A percentile compares a stretch with the other conserved stretches of the same genome.
Evolutionary conservation across 2,888 invertebrate genomes (phyloP).

Genomic region (Lamellibrachia columna): DNA sequence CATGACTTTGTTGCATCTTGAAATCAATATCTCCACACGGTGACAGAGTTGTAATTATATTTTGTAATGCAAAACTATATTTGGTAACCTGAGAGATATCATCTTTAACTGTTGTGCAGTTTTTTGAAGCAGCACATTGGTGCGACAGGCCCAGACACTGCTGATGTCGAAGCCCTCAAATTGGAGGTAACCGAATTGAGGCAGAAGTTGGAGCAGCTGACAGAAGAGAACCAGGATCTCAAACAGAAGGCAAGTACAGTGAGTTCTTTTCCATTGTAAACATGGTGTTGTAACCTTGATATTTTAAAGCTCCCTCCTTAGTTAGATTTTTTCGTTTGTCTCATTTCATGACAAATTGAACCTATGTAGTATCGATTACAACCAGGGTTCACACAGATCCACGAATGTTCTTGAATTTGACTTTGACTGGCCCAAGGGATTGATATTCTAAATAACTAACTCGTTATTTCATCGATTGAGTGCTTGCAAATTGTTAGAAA

Average conservation of each 20-base stretch:
- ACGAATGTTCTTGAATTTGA: no score
- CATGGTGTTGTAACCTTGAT: background rate
- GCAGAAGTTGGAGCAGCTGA: conserved; percentile 59
- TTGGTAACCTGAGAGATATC: background rate
- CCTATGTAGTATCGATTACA: no score
- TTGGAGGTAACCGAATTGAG: conserved; percentile 63
- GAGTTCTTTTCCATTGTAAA: background rate
- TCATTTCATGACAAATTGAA: no score
- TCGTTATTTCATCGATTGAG: no score
- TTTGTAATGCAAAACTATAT: background rate
- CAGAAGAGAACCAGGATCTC: conserved; percentile 62
- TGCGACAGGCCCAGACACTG: conserved; percentile 62
- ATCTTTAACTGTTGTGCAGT: conserved; percentile 41
- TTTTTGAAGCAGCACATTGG: conserved; percentile 63
- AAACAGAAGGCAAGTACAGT: conserved; percentile 56
- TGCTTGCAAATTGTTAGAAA: no score
- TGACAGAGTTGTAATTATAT: background rate
- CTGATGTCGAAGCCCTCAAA: conserved; percentile 65
- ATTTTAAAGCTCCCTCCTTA: no score
- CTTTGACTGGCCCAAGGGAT: no score
- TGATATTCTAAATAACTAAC: no score
- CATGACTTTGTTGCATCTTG: no score
- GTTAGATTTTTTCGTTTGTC: no score
- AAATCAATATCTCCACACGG: no score
- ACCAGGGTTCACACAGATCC: no score